These are phyloP conservation scores for Malurus melanocephalus DNA, from an alignment of 2,113 vertebrate species.

Conservation along the genomic window DNA sequence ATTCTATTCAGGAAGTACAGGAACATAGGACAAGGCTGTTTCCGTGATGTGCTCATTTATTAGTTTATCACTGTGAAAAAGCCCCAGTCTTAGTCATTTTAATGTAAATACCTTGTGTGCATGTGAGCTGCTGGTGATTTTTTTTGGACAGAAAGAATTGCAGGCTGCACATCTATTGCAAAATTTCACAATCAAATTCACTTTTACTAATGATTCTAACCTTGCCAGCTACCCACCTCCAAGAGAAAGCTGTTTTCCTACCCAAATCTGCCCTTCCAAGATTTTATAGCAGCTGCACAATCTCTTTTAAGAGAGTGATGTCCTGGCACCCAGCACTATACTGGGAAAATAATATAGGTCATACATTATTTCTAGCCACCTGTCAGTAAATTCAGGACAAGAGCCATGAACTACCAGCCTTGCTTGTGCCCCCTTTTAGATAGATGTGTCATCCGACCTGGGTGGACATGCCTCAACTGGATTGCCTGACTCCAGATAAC, in stretches of 20 bases:
- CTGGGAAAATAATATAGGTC: conserved; percentile 27
- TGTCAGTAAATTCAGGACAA: conserved; percentile 36
- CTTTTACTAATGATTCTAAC: not conserved
- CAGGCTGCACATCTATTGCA: not conserved
- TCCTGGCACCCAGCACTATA: not conserved
- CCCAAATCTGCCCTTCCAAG: not conserved
- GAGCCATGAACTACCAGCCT: conserved; percentile 15
- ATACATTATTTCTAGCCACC: conserved; percentile 43
- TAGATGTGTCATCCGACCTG: conserved; percentile 28
- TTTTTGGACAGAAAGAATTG: not conserved
- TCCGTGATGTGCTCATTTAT: not conserved
- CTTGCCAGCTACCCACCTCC: not conserved
- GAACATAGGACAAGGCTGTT: not conserved
- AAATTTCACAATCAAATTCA: not conserved
- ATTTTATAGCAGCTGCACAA: conserved; percentile 22
- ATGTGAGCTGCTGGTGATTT: not conserved
- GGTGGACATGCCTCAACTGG: conserved; percentile 21
- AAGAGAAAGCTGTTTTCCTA: not conserved
- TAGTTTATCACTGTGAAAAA: not conserved
- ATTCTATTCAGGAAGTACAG: not conserved
- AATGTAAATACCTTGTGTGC: not conserved
- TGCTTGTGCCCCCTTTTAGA: conserved; percentile 28
- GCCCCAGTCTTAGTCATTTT: not conserved
- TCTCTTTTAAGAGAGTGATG: not conserved
- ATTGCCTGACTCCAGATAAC: conserved; percentile 41